A percentile compares a stretch with the other conserved stretches of the same genome.
Conservation (phyloP, 2,113 vertebrate genomes). For the Fulmarus glacialis region DNA sequence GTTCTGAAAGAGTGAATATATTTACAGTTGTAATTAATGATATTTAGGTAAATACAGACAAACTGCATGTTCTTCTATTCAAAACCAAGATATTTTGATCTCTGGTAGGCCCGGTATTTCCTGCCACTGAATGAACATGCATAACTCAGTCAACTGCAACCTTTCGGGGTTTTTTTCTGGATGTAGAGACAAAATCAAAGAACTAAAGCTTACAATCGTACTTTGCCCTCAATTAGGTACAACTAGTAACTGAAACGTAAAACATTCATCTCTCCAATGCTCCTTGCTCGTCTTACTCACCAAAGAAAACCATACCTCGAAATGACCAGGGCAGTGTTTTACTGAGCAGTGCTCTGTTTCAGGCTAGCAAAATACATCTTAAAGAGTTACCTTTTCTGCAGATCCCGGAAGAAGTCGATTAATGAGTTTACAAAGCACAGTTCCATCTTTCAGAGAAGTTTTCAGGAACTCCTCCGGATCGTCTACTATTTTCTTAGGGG, state of each 20-base stretch:
- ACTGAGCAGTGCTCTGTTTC: background rate
- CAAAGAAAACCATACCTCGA: fast-evolving
- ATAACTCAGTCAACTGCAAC: background rate
- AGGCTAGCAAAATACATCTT: background rate
- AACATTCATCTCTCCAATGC: background rate
- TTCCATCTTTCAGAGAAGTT: slow-evolving; percentile 89
- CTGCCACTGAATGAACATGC: background rate
- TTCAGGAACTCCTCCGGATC: slow-evolving; percentile 93
- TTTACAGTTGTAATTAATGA: background rate
- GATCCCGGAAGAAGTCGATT: slow-evolving; percentile 88
- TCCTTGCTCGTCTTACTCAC: background rate
- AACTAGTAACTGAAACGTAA: background rate
- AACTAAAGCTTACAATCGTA: background rate
- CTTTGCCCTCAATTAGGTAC: background rate
- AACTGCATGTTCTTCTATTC: background rate
- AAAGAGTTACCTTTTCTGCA: slow-evolving; percentile 84
- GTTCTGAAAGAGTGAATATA: background rate
- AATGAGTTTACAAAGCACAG: slow-evolving; percentile 91
- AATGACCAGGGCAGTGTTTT: background rate
- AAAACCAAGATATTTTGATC: background rate
- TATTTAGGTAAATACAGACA: background rate
- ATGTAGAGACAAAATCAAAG: background rate
- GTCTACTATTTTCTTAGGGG: slow-evolving; percentile 92
- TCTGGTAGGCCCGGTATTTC: background rate
- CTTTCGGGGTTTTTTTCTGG: background rate